Percentiles rank a stretch among this genome's conserved stretches.
These are phyloP conservation scores for Belgica antarctica DNA, from an alignment of 2,888 invertebrate species.

Conservation along the genomic window DNA sequence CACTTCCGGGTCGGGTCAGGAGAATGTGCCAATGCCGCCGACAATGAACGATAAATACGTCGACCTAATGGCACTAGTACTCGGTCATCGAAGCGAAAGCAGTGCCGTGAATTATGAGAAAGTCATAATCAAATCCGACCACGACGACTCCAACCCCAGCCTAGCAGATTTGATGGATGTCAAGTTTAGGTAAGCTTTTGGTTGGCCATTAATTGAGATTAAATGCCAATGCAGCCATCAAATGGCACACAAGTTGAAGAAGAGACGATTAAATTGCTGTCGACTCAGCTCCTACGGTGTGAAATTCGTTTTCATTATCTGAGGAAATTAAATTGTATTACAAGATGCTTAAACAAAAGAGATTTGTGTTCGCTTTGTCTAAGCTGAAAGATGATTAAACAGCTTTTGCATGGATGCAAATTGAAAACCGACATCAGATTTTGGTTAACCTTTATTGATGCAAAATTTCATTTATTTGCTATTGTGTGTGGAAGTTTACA, in stretches of 20 bases:
- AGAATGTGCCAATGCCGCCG: slow-evolving; percentile 46
- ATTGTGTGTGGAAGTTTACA: too few relatives aligned
- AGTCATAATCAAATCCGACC: slow-evolving; percentile 56
- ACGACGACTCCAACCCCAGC: slow-evolving; percentile 67
- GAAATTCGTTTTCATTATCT: not conserved
- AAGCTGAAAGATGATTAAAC: too few relatives aligned
- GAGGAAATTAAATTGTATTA: not conserved
- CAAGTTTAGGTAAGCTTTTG: slow-evolving; percentile 53
- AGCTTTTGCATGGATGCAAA: not conserved
- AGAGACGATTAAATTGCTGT: not conserved
- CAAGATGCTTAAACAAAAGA: not conserved
- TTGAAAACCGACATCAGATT: too few relatives aligned
- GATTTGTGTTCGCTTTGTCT: not conserved
- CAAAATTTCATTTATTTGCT: too few relatives aligned
- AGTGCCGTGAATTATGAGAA: slow-evolving; percentile 49
- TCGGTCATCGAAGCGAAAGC: slow-evolving; percentile 47
- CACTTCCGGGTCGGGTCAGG: slow-evolving; percentile 48
- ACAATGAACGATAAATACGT: slow-evolving; percentile 52
- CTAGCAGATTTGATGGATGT: slow-evolving; percentile 66
- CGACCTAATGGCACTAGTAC: slow-evolving; percentile 50
- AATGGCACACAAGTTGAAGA: not conserved
- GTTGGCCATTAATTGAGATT: not conserved
- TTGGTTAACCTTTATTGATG: too few relatives aligned
- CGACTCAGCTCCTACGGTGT: not conserved
- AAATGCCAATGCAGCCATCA: too few relatives aligned